Conservation (phyloP, 1,140 invertebrate species). For the Drosophila ambigua region DNA sequence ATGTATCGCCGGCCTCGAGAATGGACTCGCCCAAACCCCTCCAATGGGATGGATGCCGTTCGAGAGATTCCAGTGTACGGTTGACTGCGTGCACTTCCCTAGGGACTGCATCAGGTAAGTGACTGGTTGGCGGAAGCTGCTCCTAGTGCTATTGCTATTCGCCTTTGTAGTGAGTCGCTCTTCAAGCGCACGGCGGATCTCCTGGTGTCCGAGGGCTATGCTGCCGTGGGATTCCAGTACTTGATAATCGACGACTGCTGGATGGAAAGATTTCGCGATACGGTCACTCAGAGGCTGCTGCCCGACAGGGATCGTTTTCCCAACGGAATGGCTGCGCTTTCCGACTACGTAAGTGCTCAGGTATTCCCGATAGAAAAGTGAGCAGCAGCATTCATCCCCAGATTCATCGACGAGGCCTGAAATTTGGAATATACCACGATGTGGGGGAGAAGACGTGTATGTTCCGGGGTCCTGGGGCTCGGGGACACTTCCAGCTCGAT, state of each 20-base stretch:
- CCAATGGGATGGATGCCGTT: slow-evolving; percentile 96
- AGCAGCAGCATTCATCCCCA: slow-evolving; percentile 76
- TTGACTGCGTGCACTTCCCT: slow-evolving; percentile 95
- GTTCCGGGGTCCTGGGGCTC: slow-evolving; percentile 96
- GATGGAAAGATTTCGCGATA: slow-evolving; percentile 91
- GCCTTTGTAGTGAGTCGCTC: slow-evolving; percentile 90
- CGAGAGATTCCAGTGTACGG: slow-evolving; percentile 96
- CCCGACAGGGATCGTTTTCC: slow-evolving; percentile 94
- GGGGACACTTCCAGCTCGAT: slow-evolving; percentile 92
- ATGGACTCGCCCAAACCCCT: slow-evolving; percentile 92
- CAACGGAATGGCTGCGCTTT: slow-evolving; percentile 94
- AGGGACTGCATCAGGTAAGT: slow-evolving; percentile 95
- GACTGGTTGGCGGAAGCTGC: slow-evolving; percentile 50
- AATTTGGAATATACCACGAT: slow-evolving; percentile 98
- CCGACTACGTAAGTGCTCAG: slow-evolving; percentile 92
- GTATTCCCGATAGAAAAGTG: background rate
- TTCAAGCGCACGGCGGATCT: slow-evolving; percentile 96
- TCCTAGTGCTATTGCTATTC: background rate
- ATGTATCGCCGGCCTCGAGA: slow-evolving; percentile 86
- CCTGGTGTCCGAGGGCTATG: slow-evolving; percentile 94
- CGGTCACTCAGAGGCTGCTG: slow-evolving; percentile 88
- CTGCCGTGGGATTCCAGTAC: slow-evolving; percentile 94
- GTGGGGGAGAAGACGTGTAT: slow-evolving; percentile 97
- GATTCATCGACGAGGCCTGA: slow-evolving; percentile 96
- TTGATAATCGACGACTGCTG: slow-evolving; percentile 98